phyloP scores from a whole-genome alignment of 2,797 vertebrate species.

The Novumbra hubbsi region DNA sequence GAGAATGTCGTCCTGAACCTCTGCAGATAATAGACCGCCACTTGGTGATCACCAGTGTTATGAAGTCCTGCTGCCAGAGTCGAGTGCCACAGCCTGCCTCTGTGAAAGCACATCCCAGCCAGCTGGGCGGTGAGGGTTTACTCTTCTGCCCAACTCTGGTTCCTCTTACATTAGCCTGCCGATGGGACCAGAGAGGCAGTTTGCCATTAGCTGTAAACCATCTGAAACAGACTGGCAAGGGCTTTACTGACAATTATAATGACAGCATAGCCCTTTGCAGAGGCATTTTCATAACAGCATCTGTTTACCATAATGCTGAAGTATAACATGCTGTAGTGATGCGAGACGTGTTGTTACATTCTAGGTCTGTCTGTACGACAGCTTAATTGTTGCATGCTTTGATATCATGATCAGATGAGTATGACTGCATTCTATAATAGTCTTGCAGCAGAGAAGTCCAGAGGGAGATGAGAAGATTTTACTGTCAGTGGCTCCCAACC shows the following conservation, averaged over 20 bases:
- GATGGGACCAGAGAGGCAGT: constrained; percentile 45
- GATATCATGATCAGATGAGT: constrained; percentile 36
- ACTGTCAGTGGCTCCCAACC: too few species aligned
- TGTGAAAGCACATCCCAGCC: constrained; percentile 32
- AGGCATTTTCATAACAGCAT: constrained; percentile 40
- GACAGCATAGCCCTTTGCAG: constrained; percentile 23
- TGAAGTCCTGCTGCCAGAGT: constrained; percentile 15
- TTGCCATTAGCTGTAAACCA: constrained; percentile 46
- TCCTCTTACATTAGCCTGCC: constrained; percentile 42
- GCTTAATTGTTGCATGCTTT: constrained; percentile 32
- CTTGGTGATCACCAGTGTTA: constrained; percentile 19
- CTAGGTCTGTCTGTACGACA: constrained; percentile 38
- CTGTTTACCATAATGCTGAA: constrained; percentile 28
- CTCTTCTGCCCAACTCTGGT: constrained; percentile 10
- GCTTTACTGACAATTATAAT: constrained; percentile 46
- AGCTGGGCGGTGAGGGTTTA: neutral
- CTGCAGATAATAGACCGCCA: constrained; percentile 9
- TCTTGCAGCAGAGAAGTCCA: constrained; percentile 32
- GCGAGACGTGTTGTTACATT: constrained; percentile 24
- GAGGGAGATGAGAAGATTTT: constrained; percentile 38
- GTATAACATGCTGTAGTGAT: constrained; percentile 44
- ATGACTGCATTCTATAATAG: constrained; percentile 34
- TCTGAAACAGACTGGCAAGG: constrained; percentile 51
- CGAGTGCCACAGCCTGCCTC: neutral
- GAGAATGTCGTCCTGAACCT: constrained; percentile 1